Percentiles rank a stretch among this genome's conserved stretches.
Evolutionary conservation across 1,140 invertebrate species (phyloP).

Genomic region (Achroia grisella): DNA sequence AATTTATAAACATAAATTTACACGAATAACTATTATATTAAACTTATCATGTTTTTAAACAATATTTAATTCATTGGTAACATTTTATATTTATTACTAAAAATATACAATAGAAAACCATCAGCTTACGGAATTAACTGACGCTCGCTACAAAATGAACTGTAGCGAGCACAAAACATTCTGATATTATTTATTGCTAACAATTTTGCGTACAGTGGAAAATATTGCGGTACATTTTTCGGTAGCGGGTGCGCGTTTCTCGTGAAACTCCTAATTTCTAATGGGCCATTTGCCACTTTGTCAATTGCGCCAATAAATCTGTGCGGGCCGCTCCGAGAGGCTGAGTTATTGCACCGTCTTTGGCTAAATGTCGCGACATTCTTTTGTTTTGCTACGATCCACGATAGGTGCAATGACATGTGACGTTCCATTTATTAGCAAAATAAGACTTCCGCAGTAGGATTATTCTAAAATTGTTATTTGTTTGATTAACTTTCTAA

Average conservation of each 20-base stretch:
- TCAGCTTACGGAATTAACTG: too few relatives aligned
- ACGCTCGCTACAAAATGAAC: background rate
- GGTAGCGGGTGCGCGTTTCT: slow-evolving; percentile 25
- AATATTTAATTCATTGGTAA: too few relatives aligned
- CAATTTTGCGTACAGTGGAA: slow-evolving; percentile 59
- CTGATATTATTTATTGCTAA: slow-evolving; percentile 56
- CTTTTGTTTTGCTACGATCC: slow-evolving; percentile 29
- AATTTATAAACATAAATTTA: too few relatives aligned
- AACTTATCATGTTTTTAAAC: too few relatives aligned
- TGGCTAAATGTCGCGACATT: slow-evolving; percentile 38
- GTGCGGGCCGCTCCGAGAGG: slow-evolving; percentile 20
- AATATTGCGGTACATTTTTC: slow-evolving; percentile 66
- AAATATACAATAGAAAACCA: too few relatives aligned
- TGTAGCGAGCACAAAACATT: background rate
- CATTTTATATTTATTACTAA: too few relatives aligned
- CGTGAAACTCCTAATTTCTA: slow-evolving; percentile 63
- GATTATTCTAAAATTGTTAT: too few relatives aligned
- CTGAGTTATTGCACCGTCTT: slow-evolving; percentile 43
- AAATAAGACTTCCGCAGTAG: too few relatives aligned
- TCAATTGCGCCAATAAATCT: slow-evolving; percentile 68
- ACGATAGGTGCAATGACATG: background rate
- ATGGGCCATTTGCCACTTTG: slow-evolving; percentile 70
- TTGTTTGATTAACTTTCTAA: too few relatives aligned
- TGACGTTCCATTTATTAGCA: slow-evolving; percentile 2
- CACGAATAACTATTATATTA: too few relatives aligned